Percentiles rank a stretch among this genome's conserved stretches.
Evolutionary conservation across 2,888 invertebrate genomes (phyloP).

Genomic region (Oasisia sp.): DNA sequence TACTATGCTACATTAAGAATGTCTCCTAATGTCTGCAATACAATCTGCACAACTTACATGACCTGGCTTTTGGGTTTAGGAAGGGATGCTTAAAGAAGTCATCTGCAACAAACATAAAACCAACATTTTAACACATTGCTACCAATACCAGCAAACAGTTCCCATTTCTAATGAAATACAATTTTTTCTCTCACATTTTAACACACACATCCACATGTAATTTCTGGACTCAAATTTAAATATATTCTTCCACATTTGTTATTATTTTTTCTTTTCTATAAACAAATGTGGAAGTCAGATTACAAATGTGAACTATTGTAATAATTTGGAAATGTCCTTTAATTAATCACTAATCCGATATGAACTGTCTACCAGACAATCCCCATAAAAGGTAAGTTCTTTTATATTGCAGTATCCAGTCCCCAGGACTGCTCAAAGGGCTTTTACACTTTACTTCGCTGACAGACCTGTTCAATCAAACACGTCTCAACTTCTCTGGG

Average conservation of each 20-base stretch:
- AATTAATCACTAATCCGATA: neutral
- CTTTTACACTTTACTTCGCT: too few species aligned
- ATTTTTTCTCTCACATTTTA: neutral
- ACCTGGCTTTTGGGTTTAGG: constrained; percentile 55
- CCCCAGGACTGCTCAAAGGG: too few species aligned
- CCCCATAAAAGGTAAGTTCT: too few species aligned
- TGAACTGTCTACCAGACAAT: constrained; percentile 34
- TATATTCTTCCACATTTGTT: neutral
- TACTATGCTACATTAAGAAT: neutral
- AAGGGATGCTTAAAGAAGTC: constrained; percentile 95
- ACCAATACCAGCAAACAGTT: neutral
- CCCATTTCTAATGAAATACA: neutral
- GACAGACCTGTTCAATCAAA: too few species aligned
- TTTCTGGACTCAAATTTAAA: neutral
- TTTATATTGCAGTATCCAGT: too few species aligned
- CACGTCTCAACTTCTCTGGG: too few species aligned
- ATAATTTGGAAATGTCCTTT: neutral
- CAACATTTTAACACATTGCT: constrained; percentile 27
- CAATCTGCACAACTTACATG: neutral
- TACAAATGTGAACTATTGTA: neutral
- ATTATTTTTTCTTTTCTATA: neutral
- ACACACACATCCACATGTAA: neutral
- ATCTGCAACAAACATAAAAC: constrained; percentile 67
- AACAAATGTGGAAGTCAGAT: neutral
- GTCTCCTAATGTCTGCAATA: neutral